Base-by-base conservation (phyloP, 92 coral and sea anemone genomes). In the Metridium senile region DNA sequence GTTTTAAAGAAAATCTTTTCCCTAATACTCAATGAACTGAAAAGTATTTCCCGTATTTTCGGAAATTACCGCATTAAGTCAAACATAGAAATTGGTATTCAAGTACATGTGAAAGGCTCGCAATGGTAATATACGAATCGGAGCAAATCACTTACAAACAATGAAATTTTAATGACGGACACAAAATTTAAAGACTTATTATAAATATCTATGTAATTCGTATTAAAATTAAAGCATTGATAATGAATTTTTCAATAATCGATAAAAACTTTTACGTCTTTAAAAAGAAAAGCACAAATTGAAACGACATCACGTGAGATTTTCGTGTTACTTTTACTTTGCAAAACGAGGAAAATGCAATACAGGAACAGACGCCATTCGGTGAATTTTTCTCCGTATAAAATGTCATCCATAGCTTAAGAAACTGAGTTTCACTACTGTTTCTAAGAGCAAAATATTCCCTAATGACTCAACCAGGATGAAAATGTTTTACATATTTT, bases 51-150 rank as follows among this genome's bases (percentile, higher is more conserved):
- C 84, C 73, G 76, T 79, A 49, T 30, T 57, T 70, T 79, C 76
- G 77, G 75, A 79, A 68, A 79, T 79, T 79, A 79, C 76, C 84
- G 73, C 84, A 79, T 79, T 79, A 69, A 74, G 11, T 43, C 77
- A 79, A 79, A 79, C 82, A 77, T 22, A 51, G 82, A 66, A 77
- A 77, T 77, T 66, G 70, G 82, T 54, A 57, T 49, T 77, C 82
- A 77, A 77, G 82, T 65, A 52, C 43, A 10, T 16, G 66, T 76
- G 81, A 75, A 58, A 58, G 71, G 71, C 68, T 74, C 63, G 28
- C n/a, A n/a, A n/a, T n/a, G n/a, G n/a, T 51, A 58, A 58, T 75
- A 59, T 32, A 27, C 33, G 59, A 70, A 70, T 33, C 26, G 26
- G 0, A 75, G 63, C 79, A 58, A 33, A 54, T 74, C 68, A 35